phyloP scores from a whole-genome alignment of 2,797 vertebrate species.

The Peromyscus nudipes region DNA sequence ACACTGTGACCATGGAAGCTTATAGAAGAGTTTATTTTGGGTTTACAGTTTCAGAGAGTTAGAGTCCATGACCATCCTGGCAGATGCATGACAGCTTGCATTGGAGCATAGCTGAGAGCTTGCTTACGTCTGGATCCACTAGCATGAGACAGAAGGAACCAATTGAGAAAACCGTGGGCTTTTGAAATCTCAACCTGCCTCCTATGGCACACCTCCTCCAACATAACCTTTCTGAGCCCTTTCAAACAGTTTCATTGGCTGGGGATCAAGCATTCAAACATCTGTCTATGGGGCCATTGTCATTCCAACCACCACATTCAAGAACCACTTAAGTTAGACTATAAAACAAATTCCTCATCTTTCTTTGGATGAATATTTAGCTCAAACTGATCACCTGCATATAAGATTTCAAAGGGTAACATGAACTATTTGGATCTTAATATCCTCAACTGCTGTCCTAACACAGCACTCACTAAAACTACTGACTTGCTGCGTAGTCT shows the following conservation, averaged over 20 bases:
- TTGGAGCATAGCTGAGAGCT: not conserved
- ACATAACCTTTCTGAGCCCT: not conserved
- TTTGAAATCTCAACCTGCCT: not conserved
- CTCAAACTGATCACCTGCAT: conserved; percentile 13
- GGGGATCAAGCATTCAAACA: not conserved
- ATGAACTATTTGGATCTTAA: conserved; percentile 18
- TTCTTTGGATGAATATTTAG: conserved; percentile 17
- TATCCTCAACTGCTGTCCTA: not conserved
- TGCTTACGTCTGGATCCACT: not conserved
- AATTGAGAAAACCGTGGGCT: not conserved
- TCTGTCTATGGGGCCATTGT: not conserved
- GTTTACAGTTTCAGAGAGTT: not conserved
- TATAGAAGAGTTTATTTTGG: not conserved
- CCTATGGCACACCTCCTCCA: not conserved
- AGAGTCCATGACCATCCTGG: not conserved
- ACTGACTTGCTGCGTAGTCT: not conserved
- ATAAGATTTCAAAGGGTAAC: conserved; percentile 47
- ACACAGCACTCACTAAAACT: not conserved
- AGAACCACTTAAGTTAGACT: not conserved
- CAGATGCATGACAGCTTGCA: too few relatives aligned
- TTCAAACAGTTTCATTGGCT: not conserved
- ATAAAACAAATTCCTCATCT: not conserved
- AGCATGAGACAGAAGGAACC: not conserved
- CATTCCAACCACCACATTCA: not conserved
- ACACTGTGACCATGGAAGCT: not conserved